Base-by-base conservation (phyloP, 2,888 invertebrate genomes). In the Synanthedon andrenaeformis region DNA sequence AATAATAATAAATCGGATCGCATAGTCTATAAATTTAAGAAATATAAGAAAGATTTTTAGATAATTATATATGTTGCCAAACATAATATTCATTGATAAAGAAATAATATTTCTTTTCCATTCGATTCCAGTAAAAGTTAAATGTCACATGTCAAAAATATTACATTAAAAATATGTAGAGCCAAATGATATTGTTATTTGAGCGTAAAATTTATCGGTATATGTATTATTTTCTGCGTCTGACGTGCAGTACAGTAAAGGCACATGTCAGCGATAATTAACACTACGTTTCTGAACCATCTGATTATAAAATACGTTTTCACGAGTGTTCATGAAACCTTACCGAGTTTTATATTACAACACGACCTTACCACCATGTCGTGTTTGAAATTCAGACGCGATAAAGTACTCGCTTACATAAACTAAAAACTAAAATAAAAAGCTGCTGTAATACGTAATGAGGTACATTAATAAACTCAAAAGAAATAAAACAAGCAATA, bases 261-360 rank as follows among this genome's bases (percentile, higher is more conserved):
- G 35, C 35, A 35, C 35, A 35, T 35, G 35, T 35, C 45, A 45
- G 60, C 59, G 62, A 64, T 68, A 70, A 71, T 74, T 69, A 69
- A 68, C 68, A 67, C 58, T 54, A 58, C 59, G 61, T 65, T 68
- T 66, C 59, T 58, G 64, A 66, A 62, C 56, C 64, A 72, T 70
- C 67, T 69, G 70, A 71, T 75, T 54, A 45, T 10, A 45, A 45
- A 45, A 45, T 45, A 13, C 45, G 45, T 13, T 13, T 45, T 4
- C 14, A 45, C 14, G 45, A 45, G 35, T 14, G 12, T 45, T 45
- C 14, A 14, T 45, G 14, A 45, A 45, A 45, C 45, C 14, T 45
- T 45, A 13, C 45, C 5, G 14, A 13, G 45, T 35, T 35, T 35
- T 35, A 35, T 35, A 35, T 35, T 10, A 35, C 35, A 35, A 35